A percentile compares a stretch with the other conserved stretches of the same genome.
phyloP scores from a whole-genome alignment of 2,113 vertebrate species.

The Nothocercus nigrocapillus region DNA sequence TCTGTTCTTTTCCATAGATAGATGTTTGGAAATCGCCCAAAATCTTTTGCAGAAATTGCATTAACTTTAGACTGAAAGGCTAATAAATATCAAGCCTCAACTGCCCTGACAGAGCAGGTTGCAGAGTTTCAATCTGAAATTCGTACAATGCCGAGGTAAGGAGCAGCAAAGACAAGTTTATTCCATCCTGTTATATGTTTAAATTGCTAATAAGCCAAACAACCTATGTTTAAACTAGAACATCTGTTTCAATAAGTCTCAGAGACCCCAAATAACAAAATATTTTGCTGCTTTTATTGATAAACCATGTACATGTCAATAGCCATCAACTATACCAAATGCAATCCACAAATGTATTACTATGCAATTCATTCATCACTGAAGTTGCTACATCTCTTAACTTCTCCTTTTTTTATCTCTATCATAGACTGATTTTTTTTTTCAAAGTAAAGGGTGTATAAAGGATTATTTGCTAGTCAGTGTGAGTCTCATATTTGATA shows the following conservation, averaged over 20 bases:
- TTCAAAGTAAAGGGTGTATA: background rate
- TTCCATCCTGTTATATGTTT: background rate
- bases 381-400: background rate
- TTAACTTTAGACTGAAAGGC: background rate
- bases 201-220: background rate
- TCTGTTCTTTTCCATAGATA: background rate
- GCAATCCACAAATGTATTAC: background rate
- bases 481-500: background rate
- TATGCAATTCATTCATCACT: rapidly evolving
- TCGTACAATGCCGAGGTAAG: background rate
- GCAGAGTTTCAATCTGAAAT: background rate
- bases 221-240: background rate
- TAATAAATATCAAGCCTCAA: background rate
- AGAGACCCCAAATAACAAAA: background rate
- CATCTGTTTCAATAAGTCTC: background rate
- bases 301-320: background rate
- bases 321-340: background rate
- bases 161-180: background rate
- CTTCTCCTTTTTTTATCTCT: background rate
- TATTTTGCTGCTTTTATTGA: background rate
- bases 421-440: background rate
- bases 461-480: background rate
- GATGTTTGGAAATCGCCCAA: background rate
- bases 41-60: background rate
- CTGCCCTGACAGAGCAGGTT: background rate